Evolutionary conservation across 2,888 invertebrate species (phyloP), one percentile per base, ranked within the genome.

Genomic region (Clepsis dumicolana): DNA sequence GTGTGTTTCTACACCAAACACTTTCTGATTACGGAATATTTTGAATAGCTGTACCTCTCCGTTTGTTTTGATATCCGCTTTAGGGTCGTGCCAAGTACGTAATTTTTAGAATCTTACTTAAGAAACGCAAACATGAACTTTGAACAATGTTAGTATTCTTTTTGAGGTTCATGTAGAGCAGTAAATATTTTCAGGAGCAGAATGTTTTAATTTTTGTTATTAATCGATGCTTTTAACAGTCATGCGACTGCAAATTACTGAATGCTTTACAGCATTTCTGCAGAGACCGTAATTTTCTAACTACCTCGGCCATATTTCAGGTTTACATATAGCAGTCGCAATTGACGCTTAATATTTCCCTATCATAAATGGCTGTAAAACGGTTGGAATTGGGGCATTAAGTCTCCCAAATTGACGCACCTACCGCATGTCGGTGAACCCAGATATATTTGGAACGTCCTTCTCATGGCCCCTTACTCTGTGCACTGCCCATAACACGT

Each of bases 401-500:
- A 57, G 38, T 38, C 24, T 57, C n/a, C 21, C 24, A 57, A 35
- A 57, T 57, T 57, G 38, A 57, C 57, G 57, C 57, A 38, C 24
- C 57, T 35, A 57, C 38, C 57, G 24, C 35, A 56, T 44, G 64
- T 70, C 64, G 54, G 69, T 61, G 64, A 69, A 70, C 70, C 57
- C 60, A 63, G 70, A 53, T 70, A 70, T 70, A 66, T 70, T 70
- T 70, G 60, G 70, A 63, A 38, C 66, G 70, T 65, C 65, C 70
- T 66, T 63, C 70, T 57, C 24, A 35, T 54, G 54, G 35, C 53
- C 50, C 57, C 57, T n/a, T 38, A 48, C 50, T 29, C 50, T 27
- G 18, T 32, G 14, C 61, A 27, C 44, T 44, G 41, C 44, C 50
- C 60, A 57, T 35, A 57, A 21, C 35, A 35, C 38, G 38, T 24